phyloP scores from a whole-genome alignment of 2,888 invertebrate species.

The Apeira syringaria region DNA sequence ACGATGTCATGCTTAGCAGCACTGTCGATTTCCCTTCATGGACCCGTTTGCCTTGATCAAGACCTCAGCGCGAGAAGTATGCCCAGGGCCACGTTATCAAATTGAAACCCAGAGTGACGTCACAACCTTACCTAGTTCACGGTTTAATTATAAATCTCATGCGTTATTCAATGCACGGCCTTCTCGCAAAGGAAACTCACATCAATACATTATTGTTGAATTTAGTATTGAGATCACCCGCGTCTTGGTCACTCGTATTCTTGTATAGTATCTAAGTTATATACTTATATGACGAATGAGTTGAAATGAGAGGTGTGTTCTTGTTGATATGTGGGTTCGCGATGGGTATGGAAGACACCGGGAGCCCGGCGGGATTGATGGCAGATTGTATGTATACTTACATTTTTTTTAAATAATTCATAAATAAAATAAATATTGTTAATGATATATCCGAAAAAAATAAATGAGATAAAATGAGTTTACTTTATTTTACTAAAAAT shows the following conservation, averaged over 20 bases:
- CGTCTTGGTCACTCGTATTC: conserved; percentile 39
- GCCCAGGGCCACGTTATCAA: background rate
- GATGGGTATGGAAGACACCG: conserved; percentile 45
- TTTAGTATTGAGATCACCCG: conserved; percentile 45
- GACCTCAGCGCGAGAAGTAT: too few species aligned
- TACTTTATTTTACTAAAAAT: too few species aligned
- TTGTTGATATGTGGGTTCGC: conserved; percentile 31
- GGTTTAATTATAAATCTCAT: conserved; percentile 27
- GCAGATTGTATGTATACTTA: conserved; percentile 63
- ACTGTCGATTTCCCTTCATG: background rate
- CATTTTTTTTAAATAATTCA: too few species aligned
- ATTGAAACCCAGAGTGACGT: conserved; percentile 20
- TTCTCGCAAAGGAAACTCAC: conserved; percentile 52
- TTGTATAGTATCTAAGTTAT: conserved; percentile 18
- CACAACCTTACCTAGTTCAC: conserved; percentile 28
- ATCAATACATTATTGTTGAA: conserved; percentile 36
- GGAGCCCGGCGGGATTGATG: conserved; percentile 62
- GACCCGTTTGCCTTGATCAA: background rate
- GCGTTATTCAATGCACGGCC: conserved; percentile 32
- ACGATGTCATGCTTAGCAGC: too few species aligned
- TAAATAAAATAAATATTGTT: too few species aligned
- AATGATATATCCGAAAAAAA: too few species aligned
- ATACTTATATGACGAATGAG: conserved; percentile 8
- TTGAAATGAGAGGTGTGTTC: conserved; percentile 22
- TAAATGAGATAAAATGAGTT: too few species aligned